Percentiles rank a stretch among this genome's conserved stretches.
These are phyloP conservation scores for Halictus rubicundus DNA, from an alignment of 1,140 invertebrate species.

Conservation along the genomic window DNA sequence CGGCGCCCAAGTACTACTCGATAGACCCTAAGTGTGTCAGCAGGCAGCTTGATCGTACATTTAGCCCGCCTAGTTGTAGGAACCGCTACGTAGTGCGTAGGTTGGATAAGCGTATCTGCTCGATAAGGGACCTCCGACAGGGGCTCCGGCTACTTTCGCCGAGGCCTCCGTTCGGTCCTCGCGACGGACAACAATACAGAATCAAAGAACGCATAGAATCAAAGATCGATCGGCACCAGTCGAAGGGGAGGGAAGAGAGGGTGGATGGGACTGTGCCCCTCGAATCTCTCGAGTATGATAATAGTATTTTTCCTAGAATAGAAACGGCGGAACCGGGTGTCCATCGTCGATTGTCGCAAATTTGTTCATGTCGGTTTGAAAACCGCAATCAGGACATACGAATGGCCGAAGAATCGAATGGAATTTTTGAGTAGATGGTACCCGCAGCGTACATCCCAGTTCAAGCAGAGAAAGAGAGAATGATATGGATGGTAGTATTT, in stretches of 20 bases:
- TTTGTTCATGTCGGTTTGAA: background rate
- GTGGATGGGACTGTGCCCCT: constrained; percentile 2
- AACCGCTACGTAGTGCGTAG: constrained; percentile 44
- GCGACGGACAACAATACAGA: background rate
- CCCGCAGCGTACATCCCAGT: constrained; percentile 17
- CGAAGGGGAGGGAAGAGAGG: too few species aligned
- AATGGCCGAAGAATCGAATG: background rate
- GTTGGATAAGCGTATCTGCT: constrained; percentile 17
- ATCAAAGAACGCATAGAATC: constrained; percentile 60
- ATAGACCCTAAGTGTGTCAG: constrained; percentile 38
- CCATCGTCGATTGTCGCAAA: constrained; percentile 10
- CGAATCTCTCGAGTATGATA: background rate
- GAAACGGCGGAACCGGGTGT: background rate
- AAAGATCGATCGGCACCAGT: constrained; percentile 25
- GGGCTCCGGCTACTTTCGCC: constrained; percentile 1
- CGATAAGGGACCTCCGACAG: constrained; percentile 14
- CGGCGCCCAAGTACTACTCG: constrained; percentile 21
- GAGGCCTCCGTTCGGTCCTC: background rate
- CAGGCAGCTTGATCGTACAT: constrained; percentile 47
- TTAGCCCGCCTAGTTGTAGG: constrained; percentile 49
- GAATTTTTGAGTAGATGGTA: constrained; percentile 15
- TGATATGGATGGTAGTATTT: constrained; percentile 57
- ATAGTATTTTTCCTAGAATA: constrained; percentile 55
- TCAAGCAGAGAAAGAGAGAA: constrained; percentile 31
- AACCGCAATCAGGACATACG: background rate